Conservation (phyloP, 1,140 invertebrate genomes). For the Orchesella cincta region DNA sequence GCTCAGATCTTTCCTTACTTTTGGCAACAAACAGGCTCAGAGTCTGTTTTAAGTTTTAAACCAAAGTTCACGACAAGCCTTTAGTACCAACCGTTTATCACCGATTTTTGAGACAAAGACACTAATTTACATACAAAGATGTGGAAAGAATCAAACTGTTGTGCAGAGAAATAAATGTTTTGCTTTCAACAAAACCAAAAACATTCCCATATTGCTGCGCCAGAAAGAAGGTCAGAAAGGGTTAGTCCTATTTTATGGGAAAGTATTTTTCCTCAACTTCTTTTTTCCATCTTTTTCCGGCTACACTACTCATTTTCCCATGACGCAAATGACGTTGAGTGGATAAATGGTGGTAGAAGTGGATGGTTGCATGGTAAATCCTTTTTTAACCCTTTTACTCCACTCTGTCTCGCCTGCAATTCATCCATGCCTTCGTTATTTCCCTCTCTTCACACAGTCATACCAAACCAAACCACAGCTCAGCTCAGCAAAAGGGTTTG, state of each 20-base stretch:
- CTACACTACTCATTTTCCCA: constrained; percentile 17
- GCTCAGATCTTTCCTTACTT: background rate
- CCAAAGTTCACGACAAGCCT: too few species aligned
- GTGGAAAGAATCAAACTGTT: background rate
- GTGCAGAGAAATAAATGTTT: too few species aligned
- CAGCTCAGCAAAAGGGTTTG: background rate
- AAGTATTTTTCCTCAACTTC: constrained; percentile 18
- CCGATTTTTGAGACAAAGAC: too few species aligned
- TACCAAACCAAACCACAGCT: too few species aligned
- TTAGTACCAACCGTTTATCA: too few species aligned
- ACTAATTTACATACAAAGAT: background rate
- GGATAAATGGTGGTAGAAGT: background rate
- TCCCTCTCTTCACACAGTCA: too few species aligned
- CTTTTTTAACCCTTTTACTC: constrained; percentile 16
- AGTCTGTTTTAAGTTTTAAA: too few species aligned
- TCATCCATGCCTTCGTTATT: background rate
- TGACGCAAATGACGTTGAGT: constrained; percentile 9
- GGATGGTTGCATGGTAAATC: too few species aligned
- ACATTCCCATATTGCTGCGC: background rate
- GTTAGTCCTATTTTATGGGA: constrained; percentile 26
- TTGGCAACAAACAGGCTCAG: background rate
- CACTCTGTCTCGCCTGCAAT: background rate
- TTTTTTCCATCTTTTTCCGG: constrained; percentile 19
- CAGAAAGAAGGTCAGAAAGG: constrained; percentile 17
- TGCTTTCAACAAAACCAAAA: background rate